Evolutionary conservation across 2,797 vertebrate genomes (phyloP).

Genomic region (Arnoldichthys spilopterus): DNA sequence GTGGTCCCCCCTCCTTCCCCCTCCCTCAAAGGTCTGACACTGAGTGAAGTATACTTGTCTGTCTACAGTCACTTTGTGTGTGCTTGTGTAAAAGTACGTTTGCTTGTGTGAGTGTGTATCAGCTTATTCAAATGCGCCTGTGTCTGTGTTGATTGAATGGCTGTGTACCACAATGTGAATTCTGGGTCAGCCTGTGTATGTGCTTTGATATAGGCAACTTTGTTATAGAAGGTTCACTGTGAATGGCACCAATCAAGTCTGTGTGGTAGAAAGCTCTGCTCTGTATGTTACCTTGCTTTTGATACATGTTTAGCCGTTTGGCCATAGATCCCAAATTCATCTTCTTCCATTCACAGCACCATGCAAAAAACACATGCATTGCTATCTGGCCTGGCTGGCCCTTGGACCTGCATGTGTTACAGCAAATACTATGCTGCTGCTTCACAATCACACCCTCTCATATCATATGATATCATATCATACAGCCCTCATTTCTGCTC

Average conservation of each 20-base stretch:
- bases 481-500: not conserved
- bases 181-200: conserved; percentile 4
- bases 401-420: conserved; percentile 51
- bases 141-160: conserved; percentile 13
- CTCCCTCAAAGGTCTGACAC: conserved; percentile 55
- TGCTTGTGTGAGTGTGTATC: conserved; percentile 16
- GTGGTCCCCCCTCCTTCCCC: conserved; percentile 54
- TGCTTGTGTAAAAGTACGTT: conserved; percentile 19
- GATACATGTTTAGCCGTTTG: not conserved
- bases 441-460: not conserved
- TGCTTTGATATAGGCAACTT: not conserved
- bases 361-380: conserved; percentile 12
- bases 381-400: conserved; percentile 21
- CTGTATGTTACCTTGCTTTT: conserved; percentile 1
- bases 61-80: conserved; percentile 2
- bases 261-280: conserved; percentile 22
- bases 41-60: conserved; percentile 8
- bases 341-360: conserved; percentile 15
- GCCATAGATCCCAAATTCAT: not conserved
- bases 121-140: conserved; percentile 12
- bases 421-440: conserved; percentile 30
- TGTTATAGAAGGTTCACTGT: not conserved
- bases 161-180: conserved; percentile 7
- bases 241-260: conserved; percentile 7
- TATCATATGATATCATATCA: too few relatives aligned